Evolutionary conservation across 1,140 invertebrate species (phyloP), one percentile per base, ranked within the genome.

Genomic region (Dryas iulia): DNA sequence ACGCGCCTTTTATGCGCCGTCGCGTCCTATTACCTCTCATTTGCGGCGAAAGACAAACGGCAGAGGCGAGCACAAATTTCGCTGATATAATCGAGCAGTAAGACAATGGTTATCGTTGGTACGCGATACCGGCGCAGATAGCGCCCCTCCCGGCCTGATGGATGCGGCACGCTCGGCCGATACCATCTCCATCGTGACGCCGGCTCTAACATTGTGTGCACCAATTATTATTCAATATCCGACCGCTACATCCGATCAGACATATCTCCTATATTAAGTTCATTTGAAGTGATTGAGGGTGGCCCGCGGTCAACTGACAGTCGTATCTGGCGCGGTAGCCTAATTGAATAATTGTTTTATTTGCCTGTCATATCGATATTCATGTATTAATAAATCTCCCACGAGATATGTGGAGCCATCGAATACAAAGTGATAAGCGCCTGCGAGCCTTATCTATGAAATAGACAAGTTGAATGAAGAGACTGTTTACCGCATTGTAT

Each of bases 151-250:
- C 71, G 66, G 63, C 56, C 86, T 88, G 87, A 90, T 86, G 87
- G 87, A 90, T 87, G 82, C 87, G 73, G 87, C 87, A 87, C 85
- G 87, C 81, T 81, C 78, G 59, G 54, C 58, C 47, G 86, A 89
- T 90, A 87, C 59, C 75, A 90, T 90, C 87, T 81, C 78, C 72
- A 79, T 88, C 86, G 86, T 88, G 86, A 87, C 81, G 81, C 66
- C 69, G 65, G 59, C 58, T 73, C 72, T 67, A 67, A 71, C 69
- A 69, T 76, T 76, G 73, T 82, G 79, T 85, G 87, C 81, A 86
- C 86, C 85, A 90, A 90, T 88, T 90, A 88, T 73, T 88, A 89
- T 90, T 87, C 86, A 88, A 90, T 88, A 87, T 81, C 75, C 79
- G 73, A 81, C 77, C 77, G 71, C 71, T 69, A 76, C 73, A 76